Conservation (phyloP, 2,797 vertebrate genomes). For the Silurus aristotelis region DNA sequence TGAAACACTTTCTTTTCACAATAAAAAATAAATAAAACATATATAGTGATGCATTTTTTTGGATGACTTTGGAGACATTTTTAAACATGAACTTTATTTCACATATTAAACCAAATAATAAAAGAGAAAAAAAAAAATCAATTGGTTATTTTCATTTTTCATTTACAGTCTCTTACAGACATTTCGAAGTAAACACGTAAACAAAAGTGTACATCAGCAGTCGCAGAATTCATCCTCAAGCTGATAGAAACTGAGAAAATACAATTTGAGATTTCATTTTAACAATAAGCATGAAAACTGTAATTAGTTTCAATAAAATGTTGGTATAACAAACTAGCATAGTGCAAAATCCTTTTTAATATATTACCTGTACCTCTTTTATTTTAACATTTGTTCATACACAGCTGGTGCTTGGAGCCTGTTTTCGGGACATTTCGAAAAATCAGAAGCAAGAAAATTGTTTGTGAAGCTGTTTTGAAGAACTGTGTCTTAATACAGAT, state of each 20-base stretch:
- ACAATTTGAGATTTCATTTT: conserved; percentile 46
- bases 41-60: background rate
- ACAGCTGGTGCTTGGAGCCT: conserved; percentile 6
- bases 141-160: conserved; percentile 57
- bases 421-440: background rate
- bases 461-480: background rate
- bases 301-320: conserved; percentile 38
- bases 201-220: conserved; percentile 52
- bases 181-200: conserved; percentile 50
- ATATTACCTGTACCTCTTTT: conserved; percentile 65
- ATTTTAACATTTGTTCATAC: conserved; percentile 46
- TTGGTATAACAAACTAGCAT: conserved; percentile 64
- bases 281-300: conserved; percentile 43
- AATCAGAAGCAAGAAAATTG: background rate
- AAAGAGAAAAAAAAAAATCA: conserved; percentile 43
- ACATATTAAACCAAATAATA: conserved; percentile 47
- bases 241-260: conserved; percentile 34
- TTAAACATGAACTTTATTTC: conserved; percentile 51
- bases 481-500: background rate
- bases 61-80: background rate
- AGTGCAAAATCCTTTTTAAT: conserved; percentile 60
- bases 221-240: conserved; percentile 28
- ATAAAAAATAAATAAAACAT: conserved; percentile 19
- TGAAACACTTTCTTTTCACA: conserved; percentile 1
- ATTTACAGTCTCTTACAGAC: conserved; percentile 48